These are phyloP conservation scores for Actias luna DNA, from an alignment of 2,888 invertebrate genomes.

Conservation along the genomic window DNA sequence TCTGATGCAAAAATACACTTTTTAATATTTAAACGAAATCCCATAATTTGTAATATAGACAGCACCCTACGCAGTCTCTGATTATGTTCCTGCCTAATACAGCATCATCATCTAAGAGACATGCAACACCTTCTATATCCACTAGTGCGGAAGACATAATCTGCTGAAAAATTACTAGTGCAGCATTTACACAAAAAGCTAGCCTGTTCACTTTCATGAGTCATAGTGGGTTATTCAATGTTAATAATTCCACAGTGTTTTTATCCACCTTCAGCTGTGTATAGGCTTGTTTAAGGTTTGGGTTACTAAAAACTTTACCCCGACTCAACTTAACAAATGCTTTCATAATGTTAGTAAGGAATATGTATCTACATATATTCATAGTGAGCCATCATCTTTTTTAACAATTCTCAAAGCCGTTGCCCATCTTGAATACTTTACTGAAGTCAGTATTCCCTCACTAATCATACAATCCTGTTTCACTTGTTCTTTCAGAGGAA, in stretches of 20 bases:
- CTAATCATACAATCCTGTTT: conserved; percentile 17
- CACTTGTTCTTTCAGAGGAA: conserved; percentile 27
- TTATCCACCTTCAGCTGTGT: conserved; percentile 23
- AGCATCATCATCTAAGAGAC: too few species aligned
- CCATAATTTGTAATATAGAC: conserved; percentile 16
- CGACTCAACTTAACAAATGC: too few species aligned
- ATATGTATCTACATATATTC: conserved; percentile 23
- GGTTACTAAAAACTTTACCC: conserved; percentile 25
- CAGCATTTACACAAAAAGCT: conserved; percentile 21
- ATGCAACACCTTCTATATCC: too few species aligned
- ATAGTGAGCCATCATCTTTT: conserved; percentile 16
- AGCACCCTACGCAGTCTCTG: conserved; percentile 22
- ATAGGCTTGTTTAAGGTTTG: conserved; percentile 30
- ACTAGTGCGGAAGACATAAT: too few species aligned
- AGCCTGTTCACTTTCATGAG: conserved; percentile 28
- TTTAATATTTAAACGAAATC: too few species aligned
- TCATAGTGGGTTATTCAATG: conserved; percentile 28
- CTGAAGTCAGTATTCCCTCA: conserved; percentile 18
- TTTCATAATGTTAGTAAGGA: conserved; percentile 26
- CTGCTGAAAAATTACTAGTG: too few species aligned
- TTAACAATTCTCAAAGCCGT: conserved; percentile 14
- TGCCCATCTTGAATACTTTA: conserved; percentile 17
- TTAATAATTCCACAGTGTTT: conserved; percentile 25
- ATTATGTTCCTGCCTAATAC: conserved; percentile 9
- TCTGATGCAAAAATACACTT: too few species aligned